Evolutionary conservation across 2,888 invertebrate genomes (phyloP), one percentile per base, ranked within the genome.

Genomic region (Tethea ocularis): DNA sequence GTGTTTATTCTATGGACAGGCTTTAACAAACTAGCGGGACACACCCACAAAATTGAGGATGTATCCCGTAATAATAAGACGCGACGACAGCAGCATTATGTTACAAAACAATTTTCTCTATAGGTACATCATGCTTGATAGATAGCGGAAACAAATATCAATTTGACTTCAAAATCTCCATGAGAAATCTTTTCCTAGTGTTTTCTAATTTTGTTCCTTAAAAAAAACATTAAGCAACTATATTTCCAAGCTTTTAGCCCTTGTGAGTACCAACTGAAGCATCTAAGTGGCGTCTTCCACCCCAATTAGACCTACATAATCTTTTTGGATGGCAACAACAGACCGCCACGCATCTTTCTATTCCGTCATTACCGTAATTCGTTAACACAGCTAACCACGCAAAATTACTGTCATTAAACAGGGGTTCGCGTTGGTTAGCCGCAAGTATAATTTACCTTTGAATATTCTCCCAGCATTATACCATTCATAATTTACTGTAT

Each of bases 351-450:
- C 46, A 10, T 46, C 17, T 46, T 17, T 41, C 41, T 46, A 11
- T 10, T 20, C 46, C 46, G 10, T 20, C 20, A 46, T 46, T 46
- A 46, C 46, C 46, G 46, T 46, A 46, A 46, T 46, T 46, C 46
- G 46, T 46, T 46, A 46, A 46, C 17, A 46, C 46, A 46, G 20
- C 20, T 20, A 46, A 46, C 46, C 46, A 20, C 46, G 46, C 58
- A 61, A 59, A 71, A 72, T 72, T 57, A 63, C 66, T 60, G 59
- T 59, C 60, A 68, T 72, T 63, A 67, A 8, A 41, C 26, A 57
- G 57, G 58, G 59, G 62, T 68, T 67, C 68, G 63, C 70, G 68
- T 63, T 58, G 59, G 59, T 62, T 61, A 64, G 62, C 72, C 72
- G 57, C 64, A 38, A 52, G 60, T 60, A 55, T 65, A 61, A 67